Base-by-base conservation (phyloP, 2,113 vertebrate genomes). In the Lutjanus erythropterus region DNA sequence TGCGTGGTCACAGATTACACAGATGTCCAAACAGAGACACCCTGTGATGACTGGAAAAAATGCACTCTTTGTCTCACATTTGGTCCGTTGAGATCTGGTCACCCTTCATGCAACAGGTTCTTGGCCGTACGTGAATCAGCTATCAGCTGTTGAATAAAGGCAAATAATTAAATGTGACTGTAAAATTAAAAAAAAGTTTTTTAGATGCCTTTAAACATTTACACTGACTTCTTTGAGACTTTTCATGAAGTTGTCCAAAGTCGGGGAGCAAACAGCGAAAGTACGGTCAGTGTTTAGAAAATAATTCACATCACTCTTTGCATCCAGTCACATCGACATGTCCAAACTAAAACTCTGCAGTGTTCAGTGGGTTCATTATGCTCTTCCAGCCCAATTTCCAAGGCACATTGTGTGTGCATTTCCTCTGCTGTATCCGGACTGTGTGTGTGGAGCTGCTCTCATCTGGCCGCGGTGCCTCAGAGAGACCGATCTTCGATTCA, bases 401-500 rank as follows among this genome's bases (percentile, higher is more conserved):
- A 31, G 19, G 61, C 27, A 14, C 10, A 31, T 11, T 0, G 1
- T 14, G 19, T 65, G n/a, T n/a, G n/a, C 49, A 47, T 27, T 7
- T 80, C 56, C 53, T 3, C 15, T 15, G 3, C 25, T 27, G 59
- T 33, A 12, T 72, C 33, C 49, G 55, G 46, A 25, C 69, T 68
- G 67, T 23, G 44, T 35, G 46, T 58, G 61, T 23, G 14, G 10
- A 72, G 65, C 46, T n/a, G 39, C 68, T 79, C 66, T 73, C 5
- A 3, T 47, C 66, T 15, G 46, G 15, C 66, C 10, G 21, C 47
- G 8, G 65, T 15, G 4, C 55, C 21, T 75, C 78, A 52, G 68
- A 81, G 37, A 70, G 6, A 25, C 72, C 46, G 31, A 71, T 92
- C 81, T 86, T 42, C 39, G 56, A 87, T 88, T 91, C 86, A 44